Base-by-base conservation (phyloP, 2,888 invertebrate genomes). In the Timema cristinae region DNA sequence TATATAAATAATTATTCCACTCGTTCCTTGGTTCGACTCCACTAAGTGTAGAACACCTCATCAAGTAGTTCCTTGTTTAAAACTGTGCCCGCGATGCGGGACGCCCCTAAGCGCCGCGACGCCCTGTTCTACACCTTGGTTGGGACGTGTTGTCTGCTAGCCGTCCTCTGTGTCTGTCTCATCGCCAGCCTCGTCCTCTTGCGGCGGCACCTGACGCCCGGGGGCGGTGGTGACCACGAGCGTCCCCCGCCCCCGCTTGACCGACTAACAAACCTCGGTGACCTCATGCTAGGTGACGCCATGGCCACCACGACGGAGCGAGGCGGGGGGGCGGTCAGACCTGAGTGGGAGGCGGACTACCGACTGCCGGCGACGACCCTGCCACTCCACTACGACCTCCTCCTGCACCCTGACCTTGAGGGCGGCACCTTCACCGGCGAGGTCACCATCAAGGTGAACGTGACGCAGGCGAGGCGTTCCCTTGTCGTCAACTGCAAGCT, bases 301-400 rank as follows among this genome's bases (percentile, higher is more conserved):
- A 32, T 32, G 32, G n/a, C 11, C 54, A 54, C 54, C n/a, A n/a
- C n/a, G 11, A n/a, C 54, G 11, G 54, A n/a, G 11, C 11, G 11
- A 54, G 54, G 54, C 11, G 63, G 48, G 47, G 63, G 13, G 16
- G 50, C 16, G 1, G 10, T 16, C 2, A 15, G 11, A 49, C 75
- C 76, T 10, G 63, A 48, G 4, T 79, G 79, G 79, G 77, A 79
- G 74, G 75, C 74, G 48, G 77, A 81, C 52, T 79, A 81, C 75
- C 85, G 91, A 61, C 81, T 92, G 68, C 87, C 90, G 0, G 80
- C 82, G 9, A 84, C 86, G 67, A 84, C 89, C 0, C 81, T 81
- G 15, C 91, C 92, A 0, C 75, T 85, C 5, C 85, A 86, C 72
- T 92, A 92, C 78, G 87, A 90, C 71, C 79, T 92, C 7, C 85